A percentile compares a stretch with the other conserved stretches of the same genome.
These are phyloP conservation scores for Leptinotarsa haldemani DNA, from an alignment of 2,888 invertebrate species.

Conservation along the genomic window DNA sequence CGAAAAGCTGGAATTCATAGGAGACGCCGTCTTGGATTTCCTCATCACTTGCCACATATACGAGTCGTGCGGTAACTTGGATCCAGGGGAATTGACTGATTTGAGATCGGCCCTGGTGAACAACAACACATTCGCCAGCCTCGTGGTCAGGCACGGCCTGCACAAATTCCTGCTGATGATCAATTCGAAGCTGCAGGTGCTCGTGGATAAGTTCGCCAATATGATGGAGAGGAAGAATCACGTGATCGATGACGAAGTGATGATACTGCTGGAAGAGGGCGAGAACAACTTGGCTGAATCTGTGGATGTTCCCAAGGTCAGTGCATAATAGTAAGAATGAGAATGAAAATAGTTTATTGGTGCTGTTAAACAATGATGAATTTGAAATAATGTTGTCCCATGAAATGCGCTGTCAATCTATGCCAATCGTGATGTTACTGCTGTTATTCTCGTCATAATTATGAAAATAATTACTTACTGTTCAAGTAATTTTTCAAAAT, in stretches of 20 bases:
- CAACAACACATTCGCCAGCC: conserved; percentile 93
- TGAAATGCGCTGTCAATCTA: no score
- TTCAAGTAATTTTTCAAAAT: no score
- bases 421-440: no score
- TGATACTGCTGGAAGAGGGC: conserved; percentile 74
- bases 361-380: no score
- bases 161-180: conserved; percentile 78
- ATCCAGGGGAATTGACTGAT: conserved; percentile 92
- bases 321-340: conserved; percentile 4
- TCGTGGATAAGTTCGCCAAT: conserved; percentile 73
- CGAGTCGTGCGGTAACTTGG: conserved; percentile 76
- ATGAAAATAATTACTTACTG: no score
- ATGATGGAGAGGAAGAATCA: conserved; percentile 73
- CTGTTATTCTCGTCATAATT: no score
- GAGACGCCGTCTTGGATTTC: conserved; percentile 92
- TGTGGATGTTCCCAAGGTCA: conserved; percentile 87
- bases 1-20: conserved; percentile 90
- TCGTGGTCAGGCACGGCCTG: conserved; percentile 86
- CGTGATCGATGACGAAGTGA: conserved; percentile 75
- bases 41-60: conserved; percentile 89
- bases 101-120: conserved; percentile 95
- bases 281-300: conserved; percentile 75
- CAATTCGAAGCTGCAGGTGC: conserved; percentile 68
- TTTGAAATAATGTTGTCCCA: no score
- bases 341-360: no score